phyloP scores from a whole-genome alignment of 1,140 invertebrate genomes.

The Lepidurus couesii region DNA sequence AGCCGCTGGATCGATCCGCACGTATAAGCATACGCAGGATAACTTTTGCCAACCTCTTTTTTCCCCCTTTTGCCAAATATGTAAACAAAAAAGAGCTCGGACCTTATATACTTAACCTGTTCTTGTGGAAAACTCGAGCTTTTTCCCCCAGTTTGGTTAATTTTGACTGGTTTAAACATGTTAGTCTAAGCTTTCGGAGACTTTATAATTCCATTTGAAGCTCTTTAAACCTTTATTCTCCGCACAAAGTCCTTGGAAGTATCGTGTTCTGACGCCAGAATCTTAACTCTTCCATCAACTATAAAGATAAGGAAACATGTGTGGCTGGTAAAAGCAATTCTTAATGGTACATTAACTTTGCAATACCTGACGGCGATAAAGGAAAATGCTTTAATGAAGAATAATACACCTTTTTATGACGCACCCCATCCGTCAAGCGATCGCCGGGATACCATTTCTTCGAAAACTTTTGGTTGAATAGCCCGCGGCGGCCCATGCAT shows the following conservation, averaged over 20 bases:
- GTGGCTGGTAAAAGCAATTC: constrained; percentile 16
- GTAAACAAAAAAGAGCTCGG: too few species aligned
- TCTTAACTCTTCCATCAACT: constrained; percentile 16
- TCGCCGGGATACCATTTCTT: constrained; percentile 1
- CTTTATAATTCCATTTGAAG: not conserved
- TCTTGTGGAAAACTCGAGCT: too few species aligned
- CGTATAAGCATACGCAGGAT: too few species aligned
- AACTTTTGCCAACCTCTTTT: too few species aligned
- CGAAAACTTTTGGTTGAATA: not conserved
- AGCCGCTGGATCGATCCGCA: not conserved
- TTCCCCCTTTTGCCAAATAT: too few species aligned
- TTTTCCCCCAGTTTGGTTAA: too few species aligned
- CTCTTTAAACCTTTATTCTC: not conserved
- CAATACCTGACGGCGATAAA: constrained; percentile 6
- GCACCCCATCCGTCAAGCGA: constrained; percentile 13
- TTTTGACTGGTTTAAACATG: too few species aligned
- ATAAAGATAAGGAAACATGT: constrained; percentile 17
- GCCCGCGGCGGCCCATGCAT: constrained; percentile 2
- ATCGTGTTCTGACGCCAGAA: not conserved
- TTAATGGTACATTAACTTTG: constrained; percentile 20
- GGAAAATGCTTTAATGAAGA: constrained; percentile 16
- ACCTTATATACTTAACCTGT: too few species aligned
- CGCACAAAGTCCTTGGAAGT: not conserved
- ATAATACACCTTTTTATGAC: constrained; percentile 17
- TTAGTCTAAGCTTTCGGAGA: not conserved